Percentiles rank a stretch among this genome's conserved stretches.
Conservation (phyloP, 2,888 invertebrate genomes). For the Tillus elongatus region DNA sequence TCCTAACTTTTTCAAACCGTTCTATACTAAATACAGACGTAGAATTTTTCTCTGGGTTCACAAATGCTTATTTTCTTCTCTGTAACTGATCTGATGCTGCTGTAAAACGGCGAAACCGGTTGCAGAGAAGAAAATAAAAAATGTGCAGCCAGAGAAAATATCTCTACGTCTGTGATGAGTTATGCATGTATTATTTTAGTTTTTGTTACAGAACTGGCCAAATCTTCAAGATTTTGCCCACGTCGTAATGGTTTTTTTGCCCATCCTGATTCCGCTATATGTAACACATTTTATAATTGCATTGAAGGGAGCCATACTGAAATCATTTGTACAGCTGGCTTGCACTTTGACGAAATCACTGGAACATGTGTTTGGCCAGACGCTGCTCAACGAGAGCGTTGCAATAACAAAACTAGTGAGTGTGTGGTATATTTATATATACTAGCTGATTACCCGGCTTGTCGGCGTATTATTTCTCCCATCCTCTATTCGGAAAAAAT, state of each 20-base stretch:
- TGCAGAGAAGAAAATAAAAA: no score
- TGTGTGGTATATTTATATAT: slow-evolving; percentile 16
- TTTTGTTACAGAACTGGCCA: slow-evolving; percentile 59
- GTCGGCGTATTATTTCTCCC: no score
- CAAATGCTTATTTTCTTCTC: no score
- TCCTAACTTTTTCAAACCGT: no score
- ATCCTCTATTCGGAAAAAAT: no score
- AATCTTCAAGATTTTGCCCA: slow-evolving; percentile 63
- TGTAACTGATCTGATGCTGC: no score
- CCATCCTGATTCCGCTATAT: slow-evolving; percentile 71
- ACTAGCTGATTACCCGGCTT: no score
- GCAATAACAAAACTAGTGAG: slow-evolving; percentile 44
- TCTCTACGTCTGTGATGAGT: no score
- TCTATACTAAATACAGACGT: no score
- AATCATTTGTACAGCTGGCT: slow-evolving; percentile 75
- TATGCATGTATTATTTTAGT: neutral
- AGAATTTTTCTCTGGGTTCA: no score
- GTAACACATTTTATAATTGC: slow-evolving; percentile 83
- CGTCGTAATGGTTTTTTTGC: slow-evolving; percentile 86
- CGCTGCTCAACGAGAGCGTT: slow-evolving; percentile 66
- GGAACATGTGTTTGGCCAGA: slow-evolving; percentile 90
- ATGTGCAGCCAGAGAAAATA: no score
- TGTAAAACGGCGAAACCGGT: no score
- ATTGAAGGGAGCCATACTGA: slow-evolving; percentile 75
- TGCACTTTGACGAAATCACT: slow-evolving; percentile 82